Percentiles rank a stretch among this genome's conserved stretches.
These are phyloP conservation scores for Clarias batrachus DNA, from an alignment of 2,113 vertebrate genomes.

Conservation along the genomic window DNA sequence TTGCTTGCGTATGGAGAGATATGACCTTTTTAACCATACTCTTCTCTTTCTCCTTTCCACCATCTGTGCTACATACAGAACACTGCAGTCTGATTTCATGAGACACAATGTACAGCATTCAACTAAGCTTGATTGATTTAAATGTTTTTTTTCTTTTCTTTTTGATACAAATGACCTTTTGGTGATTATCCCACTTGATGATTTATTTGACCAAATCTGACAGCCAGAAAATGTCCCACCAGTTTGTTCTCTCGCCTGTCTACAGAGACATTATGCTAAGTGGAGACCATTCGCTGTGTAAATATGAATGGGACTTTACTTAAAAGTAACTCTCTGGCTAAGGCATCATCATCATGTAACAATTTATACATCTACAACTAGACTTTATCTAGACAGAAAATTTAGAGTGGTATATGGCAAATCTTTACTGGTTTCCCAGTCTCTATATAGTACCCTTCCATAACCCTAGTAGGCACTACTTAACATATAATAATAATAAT, in stretches of 20 bases:
- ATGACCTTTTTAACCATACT: slow-evolving; percentile 53
- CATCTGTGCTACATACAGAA: neutral
- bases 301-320: neutral
- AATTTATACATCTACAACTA: neutral
- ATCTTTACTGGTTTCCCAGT: neutral
- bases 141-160: neutral
- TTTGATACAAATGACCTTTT: slow-evolving; percentile 5
- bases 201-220: slow-evolving; percentile 8
- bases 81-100: neutral
- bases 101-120: neutral
- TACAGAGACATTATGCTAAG: neutral
- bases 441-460: neutral
- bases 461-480: neutral
- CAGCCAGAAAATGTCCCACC: neutral
- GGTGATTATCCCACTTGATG: neutral
- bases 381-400: neutral
- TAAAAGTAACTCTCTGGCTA: neutral
- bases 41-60: neutral
- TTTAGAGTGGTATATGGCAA: neutral
- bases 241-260: neutral
- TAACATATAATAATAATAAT: too few relatives aligned
- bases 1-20: slow-evolving; percentile 42
- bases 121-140: neutral
- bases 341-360: neutral
- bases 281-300: neutral